Base-by-base conservation (phyloP, 2,888 invertebrate genomes). In the Chironomus riparius region DNA sequence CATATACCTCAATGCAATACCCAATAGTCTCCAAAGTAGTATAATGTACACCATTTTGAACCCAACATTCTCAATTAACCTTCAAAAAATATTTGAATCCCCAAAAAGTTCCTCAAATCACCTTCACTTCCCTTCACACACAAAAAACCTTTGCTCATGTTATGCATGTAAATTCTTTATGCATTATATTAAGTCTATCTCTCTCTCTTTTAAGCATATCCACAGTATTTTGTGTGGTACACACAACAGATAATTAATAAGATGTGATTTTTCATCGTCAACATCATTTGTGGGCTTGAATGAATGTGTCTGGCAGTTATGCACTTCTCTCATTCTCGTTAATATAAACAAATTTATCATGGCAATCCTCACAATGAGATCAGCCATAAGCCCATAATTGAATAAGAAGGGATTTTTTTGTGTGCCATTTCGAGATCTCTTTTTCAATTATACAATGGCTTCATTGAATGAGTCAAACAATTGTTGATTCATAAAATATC, bases 191-290 rank as follows among this genome's bases (percentile, higher is more conserved):
- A 3, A 38, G 38, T 10, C 38, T 38, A 2, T 38, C 10, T 38
- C 10, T 38, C 10, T 38, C 10, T 38, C 3, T 10, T 38, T 7
- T 38, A 10, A 38, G 38, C 38, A 38, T 38, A 38, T 38, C 1
- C 10, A 38, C 2, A 38, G 1, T 10, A 28, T 38, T 38, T 38
- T 38, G 38, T 38, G 38, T 38, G 15, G 50, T 15, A 50, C 50
- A 56, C 18, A 56, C 56, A 15, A 72, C 72, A 72, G 62, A 62
- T 72, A 72, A 72, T 72, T 72, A 72, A 72, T 72, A 47, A 24
- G 13, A 56, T 71, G 71, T 71, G 56, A 71, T 71, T 71, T 71
- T 56, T 72, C 72, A 72, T 72, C 28, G 24, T 65, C 56, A 56
- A 56, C 56, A 56, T 65, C 65, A 65, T 18, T 56, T 50, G 62